A percentile compares a stretch with the other conserved stretches of the same genome.
Evolutionary conservation across 2,888 invertebrate species (phyloP).

Genomic region (Acanthosepion lycidas): DNA sequence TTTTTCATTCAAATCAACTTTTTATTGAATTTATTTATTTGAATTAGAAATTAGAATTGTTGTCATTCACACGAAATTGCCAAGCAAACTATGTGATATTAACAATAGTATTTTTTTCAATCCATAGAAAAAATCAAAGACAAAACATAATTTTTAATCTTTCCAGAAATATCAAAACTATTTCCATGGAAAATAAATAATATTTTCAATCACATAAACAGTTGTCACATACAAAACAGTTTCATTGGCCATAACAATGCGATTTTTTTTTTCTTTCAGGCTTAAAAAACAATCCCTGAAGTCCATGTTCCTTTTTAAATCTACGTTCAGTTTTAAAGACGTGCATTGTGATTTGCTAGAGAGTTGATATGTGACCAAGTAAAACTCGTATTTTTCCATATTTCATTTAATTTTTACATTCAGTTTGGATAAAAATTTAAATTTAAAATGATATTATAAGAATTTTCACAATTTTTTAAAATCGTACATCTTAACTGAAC

Average conservation of each 20-base stretch:
- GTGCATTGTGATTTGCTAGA: too few relatives aligned
- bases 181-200: background rate
- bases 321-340: too few relatives aligned
- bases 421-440: too few relatives aligned
- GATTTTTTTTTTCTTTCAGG: too few relatives aligned
- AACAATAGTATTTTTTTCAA: background rate
- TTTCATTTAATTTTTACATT: too few relatives aligned
- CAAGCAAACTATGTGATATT: constrained; percentile 22
- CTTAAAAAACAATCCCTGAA: too few relatives aligned
- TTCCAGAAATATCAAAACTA: background rate
- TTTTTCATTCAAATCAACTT: background rate
- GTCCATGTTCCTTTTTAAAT: too few relatives aligned
- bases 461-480: too few relatives aligned
- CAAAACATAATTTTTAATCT: background rate
- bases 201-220: background rate
- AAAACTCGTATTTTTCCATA: too few relatives aligned
- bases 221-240: background rate
- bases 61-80: background rate
- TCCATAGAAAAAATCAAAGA: background rate
- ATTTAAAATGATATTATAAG: too few relatives aligned
- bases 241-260: background rate
- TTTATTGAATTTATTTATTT: constrained; percentile 18
- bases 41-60: background rate
- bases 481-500: too few relatives aligned
- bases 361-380: too few relatives aligned